phyloP scores from a whole-genome alignment of 2,888 invertebrate species.

The Metacarcinus magister region DNA sequence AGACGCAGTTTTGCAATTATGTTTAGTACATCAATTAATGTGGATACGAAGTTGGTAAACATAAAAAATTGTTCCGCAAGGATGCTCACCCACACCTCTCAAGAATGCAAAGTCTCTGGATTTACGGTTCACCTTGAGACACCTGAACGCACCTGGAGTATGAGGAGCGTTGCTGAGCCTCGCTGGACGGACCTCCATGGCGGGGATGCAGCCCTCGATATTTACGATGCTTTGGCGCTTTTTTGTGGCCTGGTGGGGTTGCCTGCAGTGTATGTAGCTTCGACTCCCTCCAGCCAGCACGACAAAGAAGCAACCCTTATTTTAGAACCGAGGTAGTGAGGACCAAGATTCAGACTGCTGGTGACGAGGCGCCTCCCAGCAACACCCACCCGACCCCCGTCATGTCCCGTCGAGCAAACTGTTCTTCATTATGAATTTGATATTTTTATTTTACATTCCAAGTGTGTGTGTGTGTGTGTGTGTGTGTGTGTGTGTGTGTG shows the following conservation, averaged over 20 bases:
- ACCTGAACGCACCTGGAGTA: conserved; percentile 3
- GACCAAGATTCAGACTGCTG: neutral
- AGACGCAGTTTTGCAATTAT: neutral
- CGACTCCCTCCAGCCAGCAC: neutral
- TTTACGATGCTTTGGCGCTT: conserved; percentile 36
- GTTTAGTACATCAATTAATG: neutral
- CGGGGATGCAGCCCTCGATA: neutral
- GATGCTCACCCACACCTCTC: conserved; percentile 4
- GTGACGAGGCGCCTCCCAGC: neutral
- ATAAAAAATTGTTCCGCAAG: conserved; percentile 11
- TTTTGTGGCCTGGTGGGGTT: neutral
- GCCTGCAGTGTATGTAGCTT: neutral
- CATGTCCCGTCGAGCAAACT: neutral
- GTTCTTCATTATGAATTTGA: neutral
- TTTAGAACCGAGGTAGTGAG: neutral
- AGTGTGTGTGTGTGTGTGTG: conserved; percentile 46
- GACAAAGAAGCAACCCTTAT: neutral
- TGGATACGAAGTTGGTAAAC: neutral
- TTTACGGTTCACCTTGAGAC: conserved; percentile 45
- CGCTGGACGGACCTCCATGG: conserved; percentile 1
- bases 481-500: conserved; percentile 44
- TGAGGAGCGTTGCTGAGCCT: conserved; percentile 4
- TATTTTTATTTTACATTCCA: neutral
- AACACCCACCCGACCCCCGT: neutral
- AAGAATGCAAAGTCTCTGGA: conserved; percentile 10